Evolutionary conservation across 1,140 invertebrate species (phyloP).

Genomic region (Drosophila simulans): DNA sequence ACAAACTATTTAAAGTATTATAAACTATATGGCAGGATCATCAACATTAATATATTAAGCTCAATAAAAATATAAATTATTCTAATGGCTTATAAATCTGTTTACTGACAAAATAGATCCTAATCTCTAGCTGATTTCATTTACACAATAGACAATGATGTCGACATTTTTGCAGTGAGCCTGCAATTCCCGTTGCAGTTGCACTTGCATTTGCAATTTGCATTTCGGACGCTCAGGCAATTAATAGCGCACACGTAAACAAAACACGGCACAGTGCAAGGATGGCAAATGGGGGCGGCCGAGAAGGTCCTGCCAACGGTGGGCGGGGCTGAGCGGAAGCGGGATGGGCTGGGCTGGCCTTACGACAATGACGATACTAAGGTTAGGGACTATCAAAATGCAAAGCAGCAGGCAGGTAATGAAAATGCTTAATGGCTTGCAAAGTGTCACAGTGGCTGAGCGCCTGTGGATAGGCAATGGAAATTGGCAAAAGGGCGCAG

Average conservation of each 20-base stretch:
- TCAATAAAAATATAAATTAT: too few species aligned
- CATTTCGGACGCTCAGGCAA: slow-evolving; percentile 75
- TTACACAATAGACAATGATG: neutral
- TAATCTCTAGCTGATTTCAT: too few species aligned
- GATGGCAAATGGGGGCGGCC: neutral
- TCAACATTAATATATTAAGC: neutral
- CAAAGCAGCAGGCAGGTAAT: slow-evolving; percentile 79
- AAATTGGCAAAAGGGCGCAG: slow-evolving; percentile 40
- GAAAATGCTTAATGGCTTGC: slow-evolving; percentile 82
- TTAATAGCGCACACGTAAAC: slow-evolving; percentile 82
- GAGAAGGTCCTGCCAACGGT: slow-evolving; percentile 1
- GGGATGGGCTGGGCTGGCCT: neutral
- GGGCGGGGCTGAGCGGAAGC: neutral
- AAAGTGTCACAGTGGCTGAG: slow-evolving; percentile 80
- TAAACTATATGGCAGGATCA: neutral
- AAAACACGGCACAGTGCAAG: slow-evolving; percentile 55
- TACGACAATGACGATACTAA: slow-evolving; percentile 68
- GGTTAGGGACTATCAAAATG: slow-evolving; percentile 74
- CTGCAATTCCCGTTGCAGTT: slow-evolving; percentile 64
- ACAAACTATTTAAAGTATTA: neutral
- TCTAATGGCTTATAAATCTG: too few species aligned
- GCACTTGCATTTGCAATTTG: slow-evolving; percentile 80
- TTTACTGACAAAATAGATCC: too few species aligned
- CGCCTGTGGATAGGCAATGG: slow-evolving; percentile 61
- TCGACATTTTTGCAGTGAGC: neutral